A percentile compares a stretch with the other conserved stretches of the same genome.
Conservation (phyloP, 2,113 vertebrate species). For the Malurus cyaneus region DNA sequence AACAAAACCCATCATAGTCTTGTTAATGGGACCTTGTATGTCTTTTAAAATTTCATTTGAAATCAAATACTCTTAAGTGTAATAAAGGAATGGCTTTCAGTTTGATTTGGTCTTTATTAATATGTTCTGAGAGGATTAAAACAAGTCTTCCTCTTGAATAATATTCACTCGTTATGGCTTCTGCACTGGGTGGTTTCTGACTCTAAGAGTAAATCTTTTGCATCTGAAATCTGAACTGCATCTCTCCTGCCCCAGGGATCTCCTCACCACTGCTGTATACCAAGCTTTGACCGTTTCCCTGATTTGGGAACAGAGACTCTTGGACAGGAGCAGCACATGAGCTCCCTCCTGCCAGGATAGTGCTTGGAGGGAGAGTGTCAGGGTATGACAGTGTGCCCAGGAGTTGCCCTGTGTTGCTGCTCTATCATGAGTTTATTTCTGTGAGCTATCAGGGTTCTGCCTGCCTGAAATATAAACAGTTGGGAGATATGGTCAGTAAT, state of each 20-base stretch:
- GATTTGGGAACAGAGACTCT: not conserved
- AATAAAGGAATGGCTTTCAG: not conserved
- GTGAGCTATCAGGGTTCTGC: accelerated
- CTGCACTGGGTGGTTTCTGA: not conserved
- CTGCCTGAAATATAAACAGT: not conserved
- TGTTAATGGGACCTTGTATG: not conserved
- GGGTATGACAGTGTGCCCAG: accelerated
- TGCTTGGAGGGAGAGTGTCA: not conserved
- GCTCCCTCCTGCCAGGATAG: accelerated
- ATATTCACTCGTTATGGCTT: not conserved
- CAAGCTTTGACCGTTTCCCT: not conserved
- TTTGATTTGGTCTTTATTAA: not conserved
- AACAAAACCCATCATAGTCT: not conserved
- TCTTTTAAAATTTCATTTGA: not conserved
- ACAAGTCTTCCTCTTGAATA: not conserved
- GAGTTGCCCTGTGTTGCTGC: not conserved
- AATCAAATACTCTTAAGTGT: not conserved
- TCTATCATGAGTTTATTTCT: accelerated
- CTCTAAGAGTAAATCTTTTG: not conserved
- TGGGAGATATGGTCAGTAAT: not conserved
- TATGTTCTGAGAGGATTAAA: not conserved
- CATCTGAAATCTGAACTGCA: not conserved
- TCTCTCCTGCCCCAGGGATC: not conserved
- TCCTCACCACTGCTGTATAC: not conserved
- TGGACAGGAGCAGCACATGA: not conserved